Percentiles rank a stretch among this genome's conserved stretches.
Conservation (phyloP, 1,140 invertebrate species). For the Pogonomyrmex barbatus region DNA sequence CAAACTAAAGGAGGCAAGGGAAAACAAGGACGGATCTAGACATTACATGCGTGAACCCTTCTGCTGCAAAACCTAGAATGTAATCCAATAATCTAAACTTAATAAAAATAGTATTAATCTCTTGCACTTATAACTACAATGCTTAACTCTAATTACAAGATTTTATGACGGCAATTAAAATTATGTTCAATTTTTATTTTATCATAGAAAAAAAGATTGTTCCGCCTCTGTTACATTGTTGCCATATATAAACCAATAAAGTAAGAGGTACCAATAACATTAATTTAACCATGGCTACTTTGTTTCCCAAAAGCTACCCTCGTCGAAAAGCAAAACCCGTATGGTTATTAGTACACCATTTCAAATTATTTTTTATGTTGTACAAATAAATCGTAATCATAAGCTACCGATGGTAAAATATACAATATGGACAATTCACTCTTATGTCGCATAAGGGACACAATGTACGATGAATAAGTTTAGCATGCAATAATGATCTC, state of each 20-base stretch:
- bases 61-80: conserved; percentile 90
- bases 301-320: conserved; percentile 42
- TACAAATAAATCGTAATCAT: conserved; percentile 36
- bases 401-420: conserved; percentile 25
- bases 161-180: not conserved
- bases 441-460: conserved; percentile 22
- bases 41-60: conserved; percentile 95
- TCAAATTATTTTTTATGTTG: not conserved
- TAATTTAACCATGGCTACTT: conserved; percentile 40
- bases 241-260: conserved; percentile 3
- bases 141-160: conserved; percentile 29
- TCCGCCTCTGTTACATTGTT: conserved; percentile 71
- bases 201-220: conserved; percentile 32
- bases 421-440: conserved; percentile 38
- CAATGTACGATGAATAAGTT: conserved; percentile 65
- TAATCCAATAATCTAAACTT: conserved; percentile 69
- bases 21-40: conserved; percentile 79
- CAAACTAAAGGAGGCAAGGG: conserved; percentile 78
- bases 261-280: not conserved
- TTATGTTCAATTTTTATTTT: not conserved
- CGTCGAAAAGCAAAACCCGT: conserved; percentile 49
- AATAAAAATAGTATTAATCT: conserved; percentile 49
- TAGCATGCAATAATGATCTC: conserved; percentile 71
- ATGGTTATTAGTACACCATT: conserved; percentile 31
- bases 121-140: conserved; percentile 36